Evolutionary conservation across 2,113 vertebrate species (phyloP).

Genomic region (Tetraodon nigroviridis): DNA sequence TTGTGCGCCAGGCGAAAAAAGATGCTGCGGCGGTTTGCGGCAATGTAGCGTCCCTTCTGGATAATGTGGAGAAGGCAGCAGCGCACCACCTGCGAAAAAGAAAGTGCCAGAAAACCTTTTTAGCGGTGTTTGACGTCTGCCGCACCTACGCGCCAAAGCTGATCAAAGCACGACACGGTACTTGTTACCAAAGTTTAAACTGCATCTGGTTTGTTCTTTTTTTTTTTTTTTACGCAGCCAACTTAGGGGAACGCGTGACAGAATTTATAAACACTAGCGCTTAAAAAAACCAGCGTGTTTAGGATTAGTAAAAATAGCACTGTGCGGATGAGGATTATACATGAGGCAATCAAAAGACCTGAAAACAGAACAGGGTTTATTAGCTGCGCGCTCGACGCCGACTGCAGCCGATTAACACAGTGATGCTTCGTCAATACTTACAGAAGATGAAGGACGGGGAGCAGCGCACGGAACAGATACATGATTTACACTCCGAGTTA

Average conservation of each 20-base stretch:
- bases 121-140: no score
- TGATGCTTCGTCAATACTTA: slow-evolving; percentile 53
- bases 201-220: no score
- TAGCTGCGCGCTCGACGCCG: slow-evolving; percentile 22
- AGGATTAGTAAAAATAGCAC: slow-evolving; percentile 39
- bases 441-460: slow-evolving; percentile 44
- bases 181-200: no score
- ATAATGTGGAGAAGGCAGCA: slow-evolving; percentile 87
- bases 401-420: slow-evolving; percentile 42
- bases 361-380: slow-evolving; percentile 40
- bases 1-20: slow-evolving; percentile 87
- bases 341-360: slow-evolving; percentile 33
- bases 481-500: slow-evolving; percentile 24
- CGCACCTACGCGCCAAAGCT: no score
- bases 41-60: slow-evolving; percentile 86
- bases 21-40: slow-evolving; percentile 83
- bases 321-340: slow-evolving; percentile 37
- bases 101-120: background rate
- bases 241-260: no score
- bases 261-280: background rate
- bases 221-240: no score
- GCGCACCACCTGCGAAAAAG: slow-evolving; percentile 71
- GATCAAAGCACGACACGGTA: background rate
- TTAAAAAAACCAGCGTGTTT: slow-evolving; percentile 12
- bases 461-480: slow-evolving; percentile 30